These are phyloP conservation scores for Stomatorhinus ivindoensis DNA, from an alignment of 2,113 vertebrate genomes.

Conservation along the genomic window DNA sequence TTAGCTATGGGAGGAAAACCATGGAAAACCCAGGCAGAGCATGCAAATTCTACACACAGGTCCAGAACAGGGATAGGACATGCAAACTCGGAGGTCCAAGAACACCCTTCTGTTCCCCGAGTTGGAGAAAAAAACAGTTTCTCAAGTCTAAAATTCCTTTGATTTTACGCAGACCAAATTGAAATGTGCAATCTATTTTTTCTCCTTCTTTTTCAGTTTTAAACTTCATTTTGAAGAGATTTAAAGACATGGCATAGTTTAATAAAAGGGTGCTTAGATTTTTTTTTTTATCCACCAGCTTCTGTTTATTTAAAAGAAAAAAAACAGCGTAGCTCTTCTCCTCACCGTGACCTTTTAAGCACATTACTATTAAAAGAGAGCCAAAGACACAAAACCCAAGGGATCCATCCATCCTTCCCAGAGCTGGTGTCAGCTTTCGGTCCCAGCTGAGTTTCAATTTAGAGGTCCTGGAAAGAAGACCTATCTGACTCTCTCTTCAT, in stretches of 20 bases:
- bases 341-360: constrained; percentile 67
- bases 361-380: constrained; percentile 59
- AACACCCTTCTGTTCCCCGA: not conserved
- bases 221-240: not conserved
- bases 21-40: not conserved
- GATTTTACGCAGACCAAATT: not conserved
- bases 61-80: not conserved
- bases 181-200: not conserved
- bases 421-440: constrained; percentile 71
- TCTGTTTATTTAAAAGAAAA: constrained; percentile 52
- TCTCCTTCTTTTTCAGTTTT: not conserved
- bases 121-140: not conserved
- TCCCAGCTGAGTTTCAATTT: constrained; percentile 50
- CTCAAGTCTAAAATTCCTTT: not conserved
- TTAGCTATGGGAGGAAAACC: not conserved
- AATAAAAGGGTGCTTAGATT: not conserved
- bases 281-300: constrained; percentile 34
- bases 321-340: constrained; percentile 84
- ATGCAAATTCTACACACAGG: not conserved
- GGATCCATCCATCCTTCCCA: constrained; percentile 22
- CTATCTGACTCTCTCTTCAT: constrained; percentile 61
- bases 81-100: not conserved
- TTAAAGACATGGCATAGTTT: not conserved
- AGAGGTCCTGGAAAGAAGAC: constrained; percentile 45
- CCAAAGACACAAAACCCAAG: constrained; percentile 61